These are phyloP conservation scores for Asbolus verrucosus DNA, from an alignment of 1,140 invertebrate genomes.

Conservation along the genomic window DNA sequence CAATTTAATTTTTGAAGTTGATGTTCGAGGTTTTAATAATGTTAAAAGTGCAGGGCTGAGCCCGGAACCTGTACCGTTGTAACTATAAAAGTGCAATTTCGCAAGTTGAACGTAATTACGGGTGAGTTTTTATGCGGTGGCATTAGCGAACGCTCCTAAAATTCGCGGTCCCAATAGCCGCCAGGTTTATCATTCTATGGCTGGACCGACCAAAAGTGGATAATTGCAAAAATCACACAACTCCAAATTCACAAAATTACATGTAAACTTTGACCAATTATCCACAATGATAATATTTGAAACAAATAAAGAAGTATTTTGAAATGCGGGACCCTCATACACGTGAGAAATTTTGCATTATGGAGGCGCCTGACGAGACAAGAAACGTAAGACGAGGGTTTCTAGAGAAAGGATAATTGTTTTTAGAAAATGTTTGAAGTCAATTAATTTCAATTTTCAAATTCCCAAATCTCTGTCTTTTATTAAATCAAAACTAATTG, in stretches of 20 bases:
- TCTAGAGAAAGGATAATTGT: no score
- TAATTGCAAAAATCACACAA: conserved; percentile 36
- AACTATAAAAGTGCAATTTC: conserved; percentile 49
- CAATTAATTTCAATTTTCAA: conserved; percentile 26
- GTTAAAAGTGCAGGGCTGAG: neutral
- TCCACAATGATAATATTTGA: conserved; percentile 48
- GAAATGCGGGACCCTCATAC: conserved; percentile 39
- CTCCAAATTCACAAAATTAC: conserved; percentile 40
- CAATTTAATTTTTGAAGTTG: no score
- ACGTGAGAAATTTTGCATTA: conserved; percentile 18
- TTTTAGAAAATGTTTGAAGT: conserved; percentile 15
- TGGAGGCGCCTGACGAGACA: neutral
- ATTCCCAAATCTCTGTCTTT: conserved; percentile 5
- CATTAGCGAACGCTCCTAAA: conserved; percentile 47
- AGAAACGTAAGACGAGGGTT: no score
- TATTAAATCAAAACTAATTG: conserved; percentile 28
- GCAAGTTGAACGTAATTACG: conserved; percentile 48
- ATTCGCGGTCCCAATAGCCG: conserved; percentile 18
- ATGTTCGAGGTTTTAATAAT: conserved; percentile 9
- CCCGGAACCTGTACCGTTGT: conserved; percentile 14
- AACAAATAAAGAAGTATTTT: conserved; percentile 35
- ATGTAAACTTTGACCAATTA: conserved; percentile 37
- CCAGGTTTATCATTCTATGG: neutral
- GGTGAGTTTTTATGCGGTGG: conserved; percentile 45
- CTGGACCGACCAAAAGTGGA: conserved; percentile 20